These are phyloP conservation scores for Riptortus pedestris DNA, from an alignment of 1,140 invertebrate species.

Conservation along the genomic window DNA sequence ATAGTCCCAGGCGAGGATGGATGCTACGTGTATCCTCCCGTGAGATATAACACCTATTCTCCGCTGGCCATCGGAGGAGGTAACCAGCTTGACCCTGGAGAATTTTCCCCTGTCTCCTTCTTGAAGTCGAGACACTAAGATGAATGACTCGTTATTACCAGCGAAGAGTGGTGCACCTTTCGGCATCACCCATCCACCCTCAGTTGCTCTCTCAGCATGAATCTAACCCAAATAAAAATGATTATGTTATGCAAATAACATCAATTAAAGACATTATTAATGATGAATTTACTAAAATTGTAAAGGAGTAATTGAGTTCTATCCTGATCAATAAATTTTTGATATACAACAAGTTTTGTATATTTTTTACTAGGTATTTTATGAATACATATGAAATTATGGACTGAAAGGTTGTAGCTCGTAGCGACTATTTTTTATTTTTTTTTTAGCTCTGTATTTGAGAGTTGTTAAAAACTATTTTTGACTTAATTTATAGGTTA, in stretches of 20 bases:
- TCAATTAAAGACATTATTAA: too few relatives aligned
- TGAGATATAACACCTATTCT: slow-evolving; percentile 75
- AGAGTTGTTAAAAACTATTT: too few relatives aligned
- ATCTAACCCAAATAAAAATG: slow-evolving; percentile 41
- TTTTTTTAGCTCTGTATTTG: too few relatives aligned
- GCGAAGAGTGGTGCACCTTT: slow-evolving; percentile 74
- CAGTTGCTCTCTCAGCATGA: slow-evolving; percentile 65
- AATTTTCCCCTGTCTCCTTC: slow-evolving; percentile 71
- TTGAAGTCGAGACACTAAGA: slow-evolving; percentile 68
- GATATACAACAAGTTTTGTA: too few relatives aligned
- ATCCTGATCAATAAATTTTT: too few relatives aligned
- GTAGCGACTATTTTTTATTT: too few relatives aligned
- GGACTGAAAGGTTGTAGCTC: too few relatives aligned
- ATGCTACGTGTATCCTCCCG: slow-evolving; percentile 71
- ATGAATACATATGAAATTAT: too few relatives aligned
- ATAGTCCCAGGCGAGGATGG: slow-evolving; percentile 78
- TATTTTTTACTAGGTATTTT: too few relatives aligned
- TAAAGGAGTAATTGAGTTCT: too few relatives aligned
- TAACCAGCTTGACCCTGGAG: slow-evolving; percentile 80
- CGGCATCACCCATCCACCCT: slow-evolving; percentile 73
- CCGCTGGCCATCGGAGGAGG: slow-evolving; percentile 54
- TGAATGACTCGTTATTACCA: slow-evolving; percentile 69
- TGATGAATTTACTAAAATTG: too few relatives aligned
- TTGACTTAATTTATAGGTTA: too few relatives aligned
- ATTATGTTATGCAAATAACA: not conserved